phyloP scores from a whole-genome alignment of 2,888 invertebrate genomes.

The Pterostichus niger region DNA sequence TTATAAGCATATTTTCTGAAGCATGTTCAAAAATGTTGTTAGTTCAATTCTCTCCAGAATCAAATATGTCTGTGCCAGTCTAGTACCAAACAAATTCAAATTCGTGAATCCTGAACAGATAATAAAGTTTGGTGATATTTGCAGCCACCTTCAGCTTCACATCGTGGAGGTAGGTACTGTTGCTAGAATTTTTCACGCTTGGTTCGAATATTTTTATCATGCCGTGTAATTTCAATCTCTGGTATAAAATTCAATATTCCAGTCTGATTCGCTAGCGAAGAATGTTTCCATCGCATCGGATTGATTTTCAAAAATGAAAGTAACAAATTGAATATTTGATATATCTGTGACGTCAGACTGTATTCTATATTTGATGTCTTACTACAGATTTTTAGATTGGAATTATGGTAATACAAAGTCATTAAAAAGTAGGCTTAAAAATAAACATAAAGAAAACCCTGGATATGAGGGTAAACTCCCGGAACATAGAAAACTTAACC shows the following conservation, averaged over 20 bases:
- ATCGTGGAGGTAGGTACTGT: not conserved
- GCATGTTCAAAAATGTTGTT: no score
- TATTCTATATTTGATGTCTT: conserved; percentile 13
- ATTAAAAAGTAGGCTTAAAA: no score
- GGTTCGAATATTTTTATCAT: not conserved
- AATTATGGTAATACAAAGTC: not conserved
- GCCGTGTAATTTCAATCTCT: conserved; percentile 24
- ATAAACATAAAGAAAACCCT: no score
- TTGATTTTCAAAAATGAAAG: conserved; percentile 33
- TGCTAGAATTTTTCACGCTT: conserved; percentile 5
- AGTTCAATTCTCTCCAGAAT: no score
- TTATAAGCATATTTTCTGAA: no score
- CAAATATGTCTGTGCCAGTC: no score
- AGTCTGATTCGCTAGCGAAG: conserved; percentile 3
- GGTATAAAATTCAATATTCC: conserved; percentile 31
- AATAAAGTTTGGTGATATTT: not conserved
- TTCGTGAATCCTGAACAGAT: no score
- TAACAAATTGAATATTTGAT: conserved; percentile 46
- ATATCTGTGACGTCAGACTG: not conserved
- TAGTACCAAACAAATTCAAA: no score
- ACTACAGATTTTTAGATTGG: conserved; percentile 3
- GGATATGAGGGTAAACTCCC: no score
- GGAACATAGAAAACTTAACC: no score
- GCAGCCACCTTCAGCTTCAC: not conserved
- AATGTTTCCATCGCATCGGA: conserved; percentile 13